Evolutionary conservation across 2,113 vertebrate genomes (phyloP), one percentile per base, ranked within the genome.

Genomic region (Trinectes maculatus): DNA sequence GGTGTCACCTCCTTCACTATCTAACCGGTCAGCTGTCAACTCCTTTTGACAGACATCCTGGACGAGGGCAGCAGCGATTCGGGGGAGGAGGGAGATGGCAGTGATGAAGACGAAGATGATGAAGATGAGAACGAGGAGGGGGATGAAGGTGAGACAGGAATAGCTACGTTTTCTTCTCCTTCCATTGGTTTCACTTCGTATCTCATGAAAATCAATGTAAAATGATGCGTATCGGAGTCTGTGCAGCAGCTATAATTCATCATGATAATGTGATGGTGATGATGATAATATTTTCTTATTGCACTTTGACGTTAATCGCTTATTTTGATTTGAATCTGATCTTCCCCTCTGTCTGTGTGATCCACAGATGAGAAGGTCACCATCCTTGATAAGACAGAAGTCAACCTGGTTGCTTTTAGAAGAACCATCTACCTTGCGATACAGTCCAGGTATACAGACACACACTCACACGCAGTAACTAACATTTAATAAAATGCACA

Each of bases 341-440:
- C n/a, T n/a, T 18, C 22, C 3, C 53, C 4, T 52, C 4, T 61
- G 2, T 44, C 8, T 68, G 18, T 46, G 5, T 19, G 49, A n/a
- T n/a, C 53, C 21, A 56, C 89, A 92, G 85, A 71, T 87, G 93
- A 95, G 86, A 99, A 96, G 86, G 90, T 99, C 68, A 98, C 96
- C 55, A 98, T 99, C 84, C 94, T 95, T 60, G 98, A 99, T 89
- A 92, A 98, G 92, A 99, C 97, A 12, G 98, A 99, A 91, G 94
- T 98, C 86, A 99, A 99, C 86, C 89, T 99, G 69, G 98, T 99
- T 2, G 95, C 96, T 4, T 99, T 99, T 76, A 96, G 98, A 61
- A 95, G 96, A 81, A 97, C 96, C 60, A 99, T 99, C 91, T 99
- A 99, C 91, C 96, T 99, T 21, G 96, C 96, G 71, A 99, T 98